Conservation (phyloP, 2,888 invertebrate genomes). For the Dyspetes luteomarginatus region DNA sequence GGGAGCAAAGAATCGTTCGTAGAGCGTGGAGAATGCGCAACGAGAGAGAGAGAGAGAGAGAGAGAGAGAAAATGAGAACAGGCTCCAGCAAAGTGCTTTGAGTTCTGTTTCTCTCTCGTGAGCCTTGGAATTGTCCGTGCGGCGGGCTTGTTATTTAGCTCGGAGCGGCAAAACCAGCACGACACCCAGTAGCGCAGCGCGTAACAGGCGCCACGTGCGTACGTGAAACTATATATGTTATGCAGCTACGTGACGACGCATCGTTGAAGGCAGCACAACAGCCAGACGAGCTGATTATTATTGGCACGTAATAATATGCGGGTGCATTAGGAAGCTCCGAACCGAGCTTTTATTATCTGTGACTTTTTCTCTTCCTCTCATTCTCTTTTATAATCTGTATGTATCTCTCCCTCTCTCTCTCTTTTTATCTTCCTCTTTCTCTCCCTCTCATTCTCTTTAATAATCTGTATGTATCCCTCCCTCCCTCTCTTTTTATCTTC, state of each 20-base stretch:
- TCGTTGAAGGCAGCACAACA: slow-evolving; percentile 14
- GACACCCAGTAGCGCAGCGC: slow-evolving; percentile 52
- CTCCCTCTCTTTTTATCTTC: not conserved
- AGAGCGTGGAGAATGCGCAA: slow-evolving; percentile 15
- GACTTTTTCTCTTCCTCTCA: not conserved
- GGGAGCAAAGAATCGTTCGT: slow-evolving; percentile 28
- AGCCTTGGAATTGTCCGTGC: slow-evolving; percentile 36
- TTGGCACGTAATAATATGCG: slow-evolving; percentile 44
- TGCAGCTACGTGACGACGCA: slow-evolving; percentile 46
- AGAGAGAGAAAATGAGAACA: slow-evolving; percentile 4
- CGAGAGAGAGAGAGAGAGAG: not conserved
- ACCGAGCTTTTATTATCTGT: not conserved
- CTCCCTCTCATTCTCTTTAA: too few relatives aligned
- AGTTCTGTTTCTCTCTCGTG: not conserved
- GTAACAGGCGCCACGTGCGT: slow-evolving; percentile 64
- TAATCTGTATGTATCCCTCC: too few relatives aligned
- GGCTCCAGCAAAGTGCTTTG: not conserved
- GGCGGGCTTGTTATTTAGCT: slow-evolving; percentile 56
- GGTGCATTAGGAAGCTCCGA: slow-evolving; percentile 13
- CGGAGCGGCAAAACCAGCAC: slow-evolving; percentile 20
- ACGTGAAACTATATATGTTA: slow-evolving; percentile 21
- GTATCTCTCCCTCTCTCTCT: not conserved
- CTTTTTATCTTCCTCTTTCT: not conserved
- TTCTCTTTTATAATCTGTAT: too few relatives aligned
- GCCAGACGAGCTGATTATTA: slow-evolving; percentile 36